These are phyloP conservation scores for Tipula vernalis DNA, from an alignment of 2,888 invertebrate species.

Conservation along the genomic window DNA sequence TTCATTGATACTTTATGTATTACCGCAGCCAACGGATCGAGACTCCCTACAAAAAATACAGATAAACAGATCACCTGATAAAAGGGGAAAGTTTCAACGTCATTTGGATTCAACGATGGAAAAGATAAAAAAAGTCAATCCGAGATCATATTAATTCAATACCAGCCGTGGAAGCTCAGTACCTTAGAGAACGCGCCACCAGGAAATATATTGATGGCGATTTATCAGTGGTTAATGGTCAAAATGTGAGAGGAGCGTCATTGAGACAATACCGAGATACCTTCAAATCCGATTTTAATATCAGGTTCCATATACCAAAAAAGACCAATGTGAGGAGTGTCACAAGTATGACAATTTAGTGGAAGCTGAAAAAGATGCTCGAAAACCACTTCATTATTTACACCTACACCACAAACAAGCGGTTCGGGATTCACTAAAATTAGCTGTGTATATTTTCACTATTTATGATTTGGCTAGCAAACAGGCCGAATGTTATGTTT, in stretches of 20 bases:
- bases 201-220: background rate
- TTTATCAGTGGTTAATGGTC: background rate
- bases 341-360: no score
- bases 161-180: background rate
- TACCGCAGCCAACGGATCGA: background rate
- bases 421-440: background rate
- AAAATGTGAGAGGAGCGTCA: background rate
- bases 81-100: background rate
- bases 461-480: background rate
- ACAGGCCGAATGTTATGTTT: background rate
- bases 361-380: no score
- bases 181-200: background rate
- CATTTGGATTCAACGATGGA: background rate
- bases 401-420: background rate
- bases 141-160: background rate
- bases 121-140: background rate
- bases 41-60: background rate
- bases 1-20: no score
- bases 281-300: background rate
- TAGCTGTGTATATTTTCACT: no score
- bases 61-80: background rate
- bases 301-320: background rate
- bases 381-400: background rate
- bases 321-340: background rate
- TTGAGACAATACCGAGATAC: background rate